Evolutionary conservation across 1,140 invertebrate species (phyloP), one percentile per base, ranked within the genome.

Genomic region (Caenorhabditis brenneri): DNA sequence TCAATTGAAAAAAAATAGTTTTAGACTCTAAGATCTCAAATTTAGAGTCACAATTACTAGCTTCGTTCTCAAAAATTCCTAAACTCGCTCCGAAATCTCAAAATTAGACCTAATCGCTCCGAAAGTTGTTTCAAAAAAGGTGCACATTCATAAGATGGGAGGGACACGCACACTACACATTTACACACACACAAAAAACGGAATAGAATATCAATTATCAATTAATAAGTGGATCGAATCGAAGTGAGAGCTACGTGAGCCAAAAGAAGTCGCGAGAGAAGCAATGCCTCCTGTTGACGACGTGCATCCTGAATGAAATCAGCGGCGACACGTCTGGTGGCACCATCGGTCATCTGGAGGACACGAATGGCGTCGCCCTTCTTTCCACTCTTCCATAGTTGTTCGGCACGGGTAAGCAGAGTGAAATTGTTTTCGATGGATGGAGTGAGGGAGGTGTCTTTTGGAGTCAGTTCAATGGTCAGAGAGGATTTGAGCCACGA

Each of bases 261-360:
- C 92, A 96, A 93, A 24, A 98, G 92, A 2, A 95, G 94, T 87
- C 95, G 93, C 19, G 95, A 94, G 27, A 95, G 95, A 91, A 97
- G 96, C 89, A 94, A 93, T n/a, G 95, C 94, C 36, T 85, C 84
- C 19, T 81, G 48, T 27, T 85, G 84, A 74, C 79, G 80, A 42
- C 84, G 84, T 19, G 69, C 80, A 55, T 85, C 84, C 7, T 33
- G 16, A 49, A 85, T 81, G 79, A 81, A 85, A 36, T 85, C 84
- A 16, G 55, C 29, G 16, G 81, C 36, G 16, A 82, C 51, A 29
- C 81, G 48, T 49, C 60, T 69, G 33, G 60, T 69, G 27, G 81
- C 55, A 16, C 81, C 81, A 15, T 82, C 36, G 27, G 81, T 82
- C 36, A 65, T 27, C 51, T 82, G 46, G 19, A 82, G 60, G 4